phyloP scores from a whole-genome alignment of 2,888 invertebrate species.

The Microdon myrmicae region DNA sequence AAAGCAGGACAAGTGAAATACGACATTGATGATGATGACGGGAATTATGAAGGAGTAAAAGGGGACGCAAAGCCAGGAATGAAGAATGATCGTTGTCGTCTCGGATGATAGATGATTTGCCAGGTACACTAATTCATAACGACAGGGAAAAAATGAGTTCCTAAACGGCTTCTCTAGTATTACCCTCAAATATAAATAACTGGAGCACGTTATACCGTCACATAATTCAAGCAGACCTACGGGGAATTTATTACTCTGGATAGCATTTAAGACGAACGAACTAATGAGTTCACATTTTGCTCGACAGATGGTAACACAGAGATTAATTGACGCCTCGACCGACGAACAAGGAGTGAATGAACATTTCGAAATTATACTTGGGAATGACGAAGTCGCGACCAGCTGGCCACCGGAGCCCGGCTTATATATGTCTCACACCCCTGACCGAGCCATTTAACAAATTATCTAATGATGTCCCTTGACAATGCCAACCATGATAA shows the following conservation, averaged over 20 bases:
- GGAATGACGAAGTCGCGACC: constrained; percentile 30
- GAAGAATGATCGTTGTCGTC: constrained; percentile 47
- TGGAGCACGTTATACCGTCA: neutral
- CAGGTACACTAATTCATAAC: constrained; percentile 29
- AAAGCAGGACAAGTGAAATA: constrained; percentile 40
- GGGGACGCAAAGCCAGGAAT: constrained; percentile 9
- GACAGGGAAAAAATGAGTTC: constrained; percentile 35
- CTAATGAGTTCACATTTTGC: constrained; percentile 50
- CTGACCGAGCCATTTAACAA: constrained; percentile 50
- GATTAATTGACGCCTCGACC: constrained; percentile 50
- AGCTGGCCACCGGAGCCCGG: constrained; percentile 9
- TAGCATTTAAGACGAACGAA: constrained; percentile 40
- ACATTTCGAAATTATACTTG: constrained; percentile 35
- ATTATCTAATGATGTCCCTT: constrained; percentile 52
- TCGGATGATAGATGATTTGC: constrained; percentile 46
- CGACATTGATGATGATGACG: constrained; percentile 43
- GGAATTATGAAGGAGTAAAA: constrained; percentile 33
- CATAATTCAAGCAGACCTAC: constrained; percentile 25
- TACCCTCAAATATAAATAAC: too few species aligned
- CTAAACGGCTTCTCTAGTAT: neutral
- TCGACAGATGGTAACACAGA: constrained; percentile 50
- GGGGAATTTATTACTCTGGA: constrained; percentile 42
- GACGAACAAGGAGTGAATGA: constrained; percentile 29
- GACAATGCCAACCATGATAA: constrained; percentile 51
- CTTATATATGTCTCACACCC: constrained; percentile 16